Evolutionary conservation across 2,797 vertebrate species (phyloP), one percentile per base, ranked within the genome.

Genomic region (Hyperoplus immaculatus): DNA sequence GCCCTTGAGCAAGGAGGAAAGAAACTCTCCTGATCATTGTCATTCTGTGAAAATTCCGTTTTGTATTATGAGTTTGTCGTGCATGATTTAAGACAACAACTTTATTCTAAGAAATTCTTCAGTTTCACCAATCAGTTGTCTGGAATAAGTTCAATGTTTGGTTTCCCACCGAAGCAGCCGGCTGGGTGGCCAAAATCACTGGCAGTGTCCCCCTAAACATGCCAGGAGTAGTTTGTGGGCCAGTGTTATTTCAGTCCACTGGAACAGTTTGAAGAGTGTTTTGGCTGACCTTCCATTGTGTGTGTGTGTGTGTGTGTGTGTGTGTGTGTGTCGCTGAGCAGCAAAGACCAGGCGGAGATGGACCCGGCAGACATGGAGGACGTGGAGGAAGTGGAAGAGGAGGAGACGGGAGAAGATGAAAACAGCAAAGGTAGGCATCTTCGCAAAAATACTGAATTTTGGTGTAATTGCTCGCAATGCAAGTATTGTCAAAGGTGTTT

Each of bases 361-460:
- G 98, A 99, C 92, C 97, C 97, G 46, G 98, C 99, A 92, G 98
- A 99, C 89, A 98, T 99, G 97, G 98, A 99, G 90, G 98, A 99
- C 69, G 97, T 99, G 90, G 98, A 99, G 90, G 98, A 99, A 74
- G 96, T 99, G 83, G 98, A 99, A 85, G 98, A 99, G 75, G 98
- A 99, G 90, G 98, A 99, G 94, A 95, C 96, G 46, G 96, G 95
- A 85, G 98, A 98, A 91, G 97, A 98, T 87, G 95, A 95, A 78
- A 98, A 98, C 93, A 97, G 96, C 92, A 99, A 99, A 98, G 98
- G 98, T 99, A 90, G 13, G 62, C 6, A 3, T 76, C 4, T 13
- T 18, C 18, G 9, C 6, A 43, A 6, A 29, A 39, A 49, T 12
- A 21, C 21, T 2, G 21, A 21, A 21, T 21, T 21, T 21, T 21